Evolutionary conservation across 1,140 invertebrate species (phyloP).

Genomic region (Trichoplusia ni): DNA sequence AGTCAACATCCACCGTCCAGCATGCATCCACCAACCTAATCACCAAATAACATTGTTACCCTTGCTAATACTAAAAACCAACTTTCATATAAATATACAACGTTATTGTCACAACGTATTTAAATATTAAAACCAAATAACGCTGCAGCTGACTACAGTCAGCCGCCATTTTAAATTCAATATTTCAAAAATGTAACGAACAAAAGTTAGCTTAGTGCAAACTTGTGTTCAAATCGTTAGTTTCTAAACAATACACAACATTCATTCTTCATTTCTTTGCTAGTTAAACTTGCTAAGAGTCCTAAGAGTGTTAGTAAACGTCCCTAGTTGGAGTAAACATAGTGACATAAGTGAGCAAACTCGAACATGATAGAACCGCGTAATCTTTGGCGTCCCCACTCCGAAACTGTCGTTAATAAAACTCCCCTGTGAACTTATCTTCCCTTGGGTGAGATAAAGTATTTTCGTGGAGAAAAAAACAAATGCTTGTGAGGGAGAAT

Average conservation of each 20-base stretch:
- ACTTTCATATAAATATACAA: too few species aligned
- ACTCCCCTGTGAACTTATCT: slow-evolving; percentile 60
- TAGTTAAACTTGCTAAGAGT: slow-evolving; percentile 16
- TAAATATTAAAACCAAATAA: too few species aligned
- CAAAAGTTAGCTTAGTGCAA: neutral
- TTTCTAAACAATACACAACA: slow-evolving; percentile 4
- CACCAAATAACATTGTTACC: too few species aligned
- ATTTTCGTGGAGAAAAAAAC: slow-evolving; percentile 58
- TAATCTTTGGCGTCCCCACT: slow-evolving; percentile 52
- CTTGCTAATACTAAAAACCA: too few species aligned
- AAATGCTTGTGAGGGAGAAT: slow-evolving; percentile 35
- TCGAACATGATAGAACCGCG: slow-evolving; percentile 47
- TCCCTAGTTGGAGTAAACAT: slow-evolving; percentile 15
- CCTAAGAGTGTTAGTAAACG: slow-evolving; percentile 17
- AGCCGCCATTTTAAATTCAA: slow-evolving; percentile 6
- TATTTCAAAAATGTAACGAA: neutral
- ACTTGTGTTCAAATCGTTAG: slow-evolving; percentile 8
- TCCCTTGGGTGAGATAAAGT: slow-evolving; percentile 61
- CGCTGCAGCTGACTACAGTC: too few species aligned
- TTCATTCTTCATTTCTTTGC: slow-evolving; percentile 22
- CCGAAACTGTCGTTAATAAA: slow-evolving; percentile 69
- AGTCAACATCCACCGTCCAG: too few species aligned
- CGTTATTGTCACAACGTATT: too few species aligned
- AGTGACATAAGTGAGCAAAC: slow-evolving; percentile 48
- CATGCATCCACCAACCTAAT: too few species aligned